These are phyloP conservation scores for Odocoileus hemionus DNA, from an alignment of 2,113 vertebrate genomes.

Conservation along the genomic window DNA sequence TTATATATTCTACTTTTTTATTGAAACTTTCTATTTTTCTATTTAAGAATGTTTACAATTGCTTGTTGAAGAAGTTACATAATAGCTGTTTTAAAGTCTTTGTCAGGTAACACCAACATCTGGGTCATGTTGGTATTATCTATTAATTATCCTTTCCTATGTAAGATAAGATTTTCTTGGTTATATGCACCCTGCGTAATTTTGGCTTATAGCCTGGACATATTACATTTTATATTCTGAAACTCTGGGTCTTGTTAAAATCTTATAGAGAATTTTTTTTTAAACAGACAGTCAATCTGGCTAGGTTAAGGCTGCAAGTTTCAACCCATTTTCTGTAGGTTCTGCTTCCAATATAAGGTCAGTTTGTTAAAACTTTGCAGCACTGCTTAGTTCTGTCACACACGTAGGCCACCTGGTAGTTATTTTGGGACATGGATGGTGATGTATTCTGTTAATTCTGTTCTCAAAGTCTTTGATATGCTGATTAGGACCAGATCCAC, in stretches of 20 bases:
- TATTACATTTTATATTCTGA: background rate
- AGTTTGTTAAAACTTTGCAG: background rate
- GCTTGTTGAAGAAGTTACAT: background rate
- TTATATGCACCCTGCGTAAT: background rate
- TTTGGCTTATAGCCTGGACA: background rate
- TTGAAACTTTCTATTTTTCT: background rate
- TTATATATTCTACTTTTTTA: background rate
- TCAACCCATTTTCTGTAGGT: background rate
- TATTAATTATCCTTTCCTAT: background rate
- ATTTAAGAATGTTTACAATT: background rate
- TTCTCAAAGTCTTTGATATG: background rate
- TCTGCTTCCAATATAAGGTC: background rate
- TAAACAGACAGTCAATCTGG: background rate
- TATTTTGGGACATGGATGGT: background rate
- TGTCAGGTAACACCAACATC: background rate
- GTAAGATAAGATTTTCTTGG: background rate
- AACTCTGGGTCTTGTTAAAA: background rate
- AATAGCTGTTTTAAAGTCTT: slow-evolving; percentile 23
- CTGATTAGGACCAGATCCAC: background rate
- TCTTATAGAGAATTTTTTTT: background rate
- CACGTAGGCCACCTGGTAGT: background rate
- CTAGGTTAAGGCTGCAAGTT: background rate
- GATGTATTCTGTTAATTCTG: background rate
- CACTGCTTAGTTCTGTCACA: background rate
- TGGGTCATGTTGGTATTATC: background rate